A percentile compares a stretch with the other conserved stretches of the same genome.
phyloP scores from a whole-genome alignment of 2,888 invertebrate species.

The Harpagoxenus sublaevis region DNA sequence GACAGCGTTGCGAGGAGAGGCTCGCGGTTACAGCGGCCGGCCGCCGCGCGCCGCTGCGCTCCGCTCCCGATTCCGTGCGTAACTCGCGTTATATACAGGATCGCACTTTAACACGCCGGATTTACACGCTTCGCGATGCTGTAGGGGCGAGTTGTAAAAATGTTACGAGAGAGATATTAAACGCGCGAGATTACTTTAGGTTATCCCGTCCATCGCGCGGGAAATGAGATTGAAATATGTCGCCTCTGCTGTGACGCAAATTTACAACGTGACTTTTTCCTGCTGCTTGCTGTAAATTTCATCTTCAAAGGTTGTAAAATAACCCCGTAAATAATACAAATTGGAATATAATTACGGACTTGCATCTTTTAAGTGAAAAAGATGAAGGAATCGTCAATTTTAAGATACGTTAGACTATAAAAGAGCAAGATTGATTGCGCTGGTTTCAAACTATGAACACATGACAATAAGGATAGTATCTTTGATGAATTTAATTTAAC shows the following conservation, averaged over 20 bases:
- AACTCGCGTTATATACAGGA: slow-evolving; percentile 50
- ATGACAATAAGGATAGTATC: neutral
- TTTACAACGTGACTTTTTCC: neutral
- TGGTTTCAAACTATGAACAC: neutral
- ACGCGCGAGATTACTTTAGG: slow-evolving; percentile 37
- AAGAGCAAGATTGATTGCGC: neutral
- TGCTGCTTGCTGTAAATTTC: neutral
- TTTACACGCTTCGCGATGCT: slow-evolving; percentile 32
- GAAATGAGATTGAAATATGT: slow-evolving; percentile 2
- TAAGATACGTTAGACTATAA: neutral
- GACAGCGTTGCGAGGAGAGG: slow-evolving; percentile 48
- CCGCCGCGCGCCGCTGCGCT: neutral
- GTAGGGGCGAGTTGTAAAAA: slow-evolving; percentile 36
- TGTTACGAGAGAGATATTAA: slow-evolving; percentile 46
- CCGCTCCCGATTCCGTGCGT: slow-evolving; percentile 57
- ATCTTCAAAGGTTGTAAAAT: neutral
- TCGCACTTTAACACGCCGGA: slow-evolving; percentile 51
- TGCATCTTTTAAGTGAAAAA: neutral
- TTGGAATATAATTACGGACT: neutral
- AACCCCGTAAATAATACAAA: neutral
- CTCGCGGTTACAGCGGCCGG: slow-evolving; percentile 67
- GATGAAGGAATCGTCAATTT: neutral
- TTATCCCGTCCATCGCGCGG: neutral
- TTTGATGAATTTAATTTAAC: neutral
- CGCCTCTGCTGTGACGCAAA: neutral